These are phyloP conservation scores for Phrynocephalus forsythii DNA, from an alignment of 2,797 vertebrate genomes.

Conservation along the genomic window DNA sequence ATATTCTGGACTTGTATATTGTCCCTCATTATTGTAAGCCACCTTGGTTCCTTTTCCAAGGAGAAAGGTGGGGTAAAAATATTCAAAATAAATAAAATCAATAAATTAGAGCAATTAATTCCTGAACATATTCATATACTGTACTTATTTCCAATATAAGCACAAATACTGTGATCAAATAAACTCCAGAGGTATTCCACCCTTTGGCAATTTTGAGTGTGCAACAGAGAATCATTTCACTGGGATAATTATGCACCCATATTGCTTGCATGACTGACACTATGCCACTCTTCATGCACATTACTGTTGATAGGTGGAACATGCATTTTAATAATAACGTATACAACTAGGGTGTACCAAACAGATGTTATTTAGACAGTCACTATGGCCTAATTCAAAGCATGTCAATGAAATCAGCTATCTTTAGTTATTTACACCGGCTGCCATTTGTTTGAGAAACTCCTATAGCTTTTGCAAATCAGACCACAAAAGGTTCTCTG, in stretches of 20 bases:
- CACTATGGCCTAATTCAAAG: not conserved
- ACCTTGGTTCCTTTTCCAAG: too few relatives aligned
- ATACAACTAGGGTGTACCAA: too few relatives aligned
- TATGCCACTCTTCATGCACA: not conserved
- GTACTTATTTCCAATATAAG: too few relatives aligned
- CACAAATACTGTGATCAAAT: not conserved
- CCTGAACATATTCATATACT: too few relatives aligned
- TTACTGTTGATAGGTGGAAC: not conserved
- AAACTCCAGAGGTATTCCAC: not conserved
- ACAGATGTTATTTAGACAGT: not conserved
- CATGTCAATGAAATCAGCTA: not conserved
- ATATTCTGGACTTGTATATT: too few relatives aligned
- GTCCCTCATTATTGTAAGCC: too few relatives aligned
- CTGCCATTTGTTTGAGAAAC: not conserved
- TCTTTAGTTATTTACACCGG: not conserved
- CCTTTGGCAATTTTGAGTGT: not conserved
- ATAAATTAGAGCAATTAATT: not conserved
- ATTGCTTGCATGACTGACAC: not conserved
- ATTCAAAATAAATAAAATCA: too few relatives aligned
- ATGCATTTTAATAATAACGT: not conserved
- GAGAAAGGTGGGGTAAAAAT: too few relatives aligned
- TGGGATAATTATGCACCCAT: not conserved
- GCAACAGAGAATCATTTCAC: not conserved
- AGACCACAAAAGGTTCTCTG: not conserved
- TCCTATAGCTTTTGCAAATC: not conserved